Percentiles rank a stretch among this genome's conserved stretches.
These are phyloP conservation scores for Anagrus nilaparvatae DNA, from an alignment of 1,140 invertebrate genomes.

Conservation along the genomic window DNA sequence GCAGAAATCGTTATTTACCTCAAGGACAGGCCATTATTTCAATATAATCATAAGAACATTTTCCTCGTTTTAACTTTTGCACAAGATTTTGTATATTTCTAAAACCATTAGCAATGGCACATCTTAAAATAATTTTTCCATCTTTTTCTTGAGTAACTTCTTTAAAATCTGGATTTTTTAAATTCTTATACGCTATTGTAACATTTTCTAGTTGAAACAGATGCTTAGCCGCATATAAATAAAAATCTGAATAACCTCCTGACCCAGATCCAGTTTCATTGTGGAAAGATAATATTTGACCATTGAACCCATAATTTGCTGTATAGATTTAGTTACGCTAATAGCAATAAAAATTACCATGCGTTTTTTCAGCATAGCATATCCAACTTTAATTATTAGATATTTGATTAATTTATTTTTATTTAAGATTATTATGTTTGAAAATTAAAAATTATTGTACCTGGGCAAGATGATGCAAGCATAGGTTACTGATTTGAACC, in stretches of 20 bases:
- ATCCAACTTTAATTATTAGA: conserved; percentile 72
- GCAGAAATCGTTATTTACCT: conserved; percentile 46
- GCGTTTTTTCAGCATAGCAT: conserved; percentile 98
- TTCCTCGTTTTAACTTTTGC: conserved; percentile 89
- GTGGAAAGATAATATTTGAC: conserved; percentile 70
- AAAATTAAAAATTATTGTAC: conserved; percentile 48
- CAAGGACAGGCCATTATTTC: conserved; percentile 98
- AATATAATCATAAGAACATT: conserved; percentile 86
- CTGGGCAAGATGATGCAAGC: conserved; percentile 87
- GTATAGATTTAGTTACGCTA: conserved; percentile 82
- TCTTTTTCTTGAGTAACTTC: conserved; percentile 69
- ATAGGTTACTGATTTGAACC: conserved; percentile 62
- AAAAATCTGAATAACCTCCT: conserved; percentile 84
- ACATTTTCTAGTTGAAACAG: conserved; percentile 54
- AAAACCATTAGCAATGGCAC: conserved; percentile 94
- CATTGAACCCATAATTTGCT: conserved; percentile 91
- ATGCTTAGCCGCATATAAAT: conserved; percentile 63
- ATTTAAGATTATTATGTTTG: not conserved
- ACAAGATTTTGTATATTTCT: conserved; percentile 97
- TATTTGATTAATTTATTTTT: conserved; percentile 42
- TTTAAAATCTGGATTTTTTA: conserved; percentile 84
- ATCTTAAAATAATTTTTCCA: conserved; percentile 64
- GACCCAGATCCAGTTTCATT: conserved; percentile 66
- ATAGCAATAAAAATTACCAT: conserved; percentile 86
- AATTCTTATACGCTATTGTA: conserved; percentile 59